These are phyloP conservation scores for Myotis pilosus DNA, from an alignment of 2,797 vertebrate species.

Conservation along the genomic window DNA sequence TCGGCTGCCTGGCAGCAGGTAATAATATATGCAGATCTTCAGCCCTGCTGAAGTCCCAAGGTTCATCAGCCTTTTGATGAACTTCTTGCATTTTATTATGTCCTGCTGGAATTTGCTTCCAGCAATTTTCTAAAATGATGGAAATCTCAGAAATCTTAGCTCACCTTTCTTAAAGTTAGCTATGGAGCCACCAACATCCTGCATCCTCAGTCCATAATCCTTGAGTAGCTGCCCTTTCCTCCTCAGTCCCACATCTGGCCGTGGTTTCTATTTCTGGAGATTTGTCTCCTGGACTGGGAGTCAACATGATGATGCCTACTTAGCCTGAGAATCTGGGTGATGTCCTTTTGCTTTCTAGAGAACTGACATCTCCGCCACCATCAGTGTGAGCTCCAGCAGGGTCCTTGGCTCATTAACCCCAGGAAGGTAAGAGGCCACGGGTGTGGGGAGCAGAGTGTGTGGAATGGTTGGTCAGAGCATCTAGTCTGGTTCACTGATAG, in stretches of 20 bases:
- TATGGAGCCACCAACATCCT: neutral
- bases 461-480: neutral
- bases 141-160: neutral
- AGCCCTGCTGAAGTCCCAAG: too few relatives aligned
- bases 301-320: neutral
- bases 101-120: too few relatives aligned
- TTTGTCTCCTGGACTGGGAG: neutral
- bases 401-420: slow-evolving; percentile 73
- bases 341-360: slow-evolving; percentile 71
- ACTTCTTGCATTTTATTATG: too few relatives aligned
- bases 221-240: neutral
- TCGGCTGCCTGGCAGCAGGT: too few relatives aligned
- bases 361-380: slow-evolving; percentile 59
- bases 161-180: neutral
- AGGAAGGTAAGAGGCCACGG: slow-evolving; percentile 73
- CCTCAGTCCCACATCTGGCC: neutral
- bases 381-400: slow-evolving; percentile 32
- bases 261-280: neutral
- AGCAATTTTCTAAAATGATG: neutral
- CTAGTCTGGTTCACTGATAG: neutral
- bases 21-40: too few relatives aligned
- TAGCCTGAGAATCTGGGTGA: neutral
- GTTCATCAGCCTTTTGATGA: too few relatives aligned
- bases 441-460: neutral
- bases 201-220: neutral